Percentiles rank a stretch among this genome's conserved stretches.
Evolutionary conservation across 2,797 vertebrate genomes (phyloP).

Genomic region (Megalops cyprinoides): DNA sequence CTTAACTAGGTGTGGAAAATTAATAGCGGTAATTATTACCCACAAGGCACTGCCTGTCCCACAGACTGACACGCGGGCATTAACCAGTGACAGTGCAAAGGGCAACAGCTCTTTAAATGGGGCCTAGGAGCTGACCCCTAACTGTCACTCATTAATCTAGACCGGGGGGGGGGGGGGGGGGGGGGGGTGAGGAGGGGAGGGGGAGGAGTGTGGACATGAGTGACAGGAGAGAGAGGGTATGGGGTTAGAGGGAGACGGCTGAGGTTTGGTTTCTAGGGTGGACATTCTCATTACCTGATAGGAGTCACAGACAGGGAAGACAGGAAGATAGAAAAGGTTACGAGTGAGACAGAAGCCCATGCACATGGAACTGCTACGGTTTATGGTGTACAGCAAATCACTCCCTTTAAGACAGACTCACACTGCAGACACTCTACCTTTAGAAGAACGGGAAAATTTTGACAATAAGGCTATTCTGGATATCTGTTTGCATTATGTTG

Average conservation of each 20-base stretch:
- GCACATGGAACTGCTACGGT: not conserved
- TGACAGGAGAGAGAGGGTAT: not conserved
- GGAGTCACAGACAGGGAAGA: too few species aligned
- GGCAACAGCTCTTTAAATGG: conserved; percentile 40
- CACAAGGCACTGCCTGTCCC: conserved; percentile 35
- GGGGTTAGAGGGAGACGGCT: not conserved
- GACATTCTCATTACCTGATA: too few species aligned
- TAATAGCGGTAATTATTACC: conserved; percentile 42
- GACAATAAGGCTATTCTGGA: not conserved
- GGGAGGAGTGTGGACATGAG: conserved; percentile 12
- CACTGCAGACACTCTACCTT: not conserved
- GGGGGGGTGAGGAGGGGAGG: conserved; percentile 2
- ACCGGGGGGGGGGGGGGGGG: not conserved
- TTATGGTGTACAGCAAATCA: not conserved
- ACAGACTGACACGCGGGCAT: conserved; percentile 48
- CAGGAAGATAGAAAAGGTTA: not conserved
- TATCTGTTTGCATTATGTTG: not conserved
- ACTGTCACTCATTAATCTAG: conserved; percentile 52
- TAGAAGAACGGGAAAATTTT: too few species aligned
- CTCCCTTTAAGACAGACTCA: not conserved
- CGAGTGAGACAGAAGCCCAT: not conserved
- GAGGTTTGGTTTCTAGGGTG: too few species aligned
- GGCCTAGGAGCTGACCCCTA: conserved; percentile 31
- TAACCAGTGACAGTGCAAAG: conserved; percentile 38
- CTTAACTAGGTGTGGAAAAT: conserved; percentile 38